phyloP scores from a whole-genome alignment of 92 coral and sea anemone genomes.

The Actinernus sp. region DNA sequence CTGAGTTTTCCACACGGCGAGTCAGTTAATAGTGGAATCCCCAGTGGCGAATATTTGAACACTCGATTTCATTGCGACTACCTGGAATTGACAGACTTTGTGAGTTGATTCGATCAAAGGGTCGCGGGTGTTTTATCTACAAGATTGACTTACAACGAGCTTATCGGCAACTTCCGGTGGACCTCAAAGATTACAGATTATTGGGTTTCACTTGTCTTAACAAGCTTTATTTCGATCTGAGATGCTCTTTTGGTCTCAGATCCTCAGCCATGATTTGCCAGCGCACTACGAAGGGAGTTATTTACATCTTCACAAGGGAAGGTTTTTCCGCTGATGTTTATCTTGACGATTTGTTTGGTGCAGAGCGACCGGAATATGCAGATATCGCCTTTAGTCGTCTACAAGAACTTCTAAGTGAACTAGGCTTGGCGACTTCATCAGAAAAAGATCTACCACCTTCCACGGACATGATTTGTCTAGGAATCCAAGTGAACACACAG shows the following conservation, averaged over 20 bases:
- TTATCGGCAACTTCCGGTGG: slow-evolving; percentile 46
- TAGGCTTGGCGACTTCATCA: not conserved
- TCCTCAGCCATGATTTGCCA: slow-evolving; percentile 26
- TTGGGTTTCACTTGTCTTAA: slow-evolving; percentile 14
- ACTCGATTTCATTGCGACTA: slow-evolving; percentile 8
- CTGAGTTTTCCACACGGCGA: slow-evolving; percentile 31
- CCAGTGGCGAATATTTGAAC: slow-evolving; percentile 9
- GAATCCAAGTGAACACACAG: slow-evolving; percentile 2
- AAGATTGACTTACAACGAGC: slow-evolving; percentile 38
- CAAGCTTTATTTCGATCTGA: slow-evolving; percentile 6
- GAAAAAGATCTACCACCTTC: not conserved
- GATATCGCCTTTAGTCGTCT: not conserved
- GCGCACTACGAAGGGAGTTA: slow-evolving; percentile 14
- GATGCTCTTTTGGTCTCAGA: slow-evolving; percentile 25
- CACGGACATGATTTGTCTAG: slow-evolving; percentile 1
- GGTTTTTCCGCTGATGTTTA: slow-evolving; percentile 12
- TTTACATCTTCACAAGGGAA: slow-evolving; percentile 3
- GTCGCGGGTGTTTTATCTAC: slow-evolving; percentile 31
- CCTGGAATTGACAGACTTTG: slow-evolving; percentile 30
- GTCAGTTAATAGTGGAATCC: slow-evolving; percentile 40
- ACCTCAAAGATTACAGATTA: slow-evolving; percentile 24
- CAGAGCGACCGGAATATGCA: not conserved
- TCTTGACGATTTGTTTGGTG: slow-evolving; percentile 28
- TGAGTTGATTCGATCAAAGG: slow-evolving; percentile 16
- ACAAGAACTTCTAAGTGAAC: not conserved